A percentile compares a stretch with the other conserved stretches of the same genome.
These are phyloP conservation scores for Drosophila setifemur DNA, from an alignment of 1,140 invertebrate species.

Conservation along the genomic window DNA sequence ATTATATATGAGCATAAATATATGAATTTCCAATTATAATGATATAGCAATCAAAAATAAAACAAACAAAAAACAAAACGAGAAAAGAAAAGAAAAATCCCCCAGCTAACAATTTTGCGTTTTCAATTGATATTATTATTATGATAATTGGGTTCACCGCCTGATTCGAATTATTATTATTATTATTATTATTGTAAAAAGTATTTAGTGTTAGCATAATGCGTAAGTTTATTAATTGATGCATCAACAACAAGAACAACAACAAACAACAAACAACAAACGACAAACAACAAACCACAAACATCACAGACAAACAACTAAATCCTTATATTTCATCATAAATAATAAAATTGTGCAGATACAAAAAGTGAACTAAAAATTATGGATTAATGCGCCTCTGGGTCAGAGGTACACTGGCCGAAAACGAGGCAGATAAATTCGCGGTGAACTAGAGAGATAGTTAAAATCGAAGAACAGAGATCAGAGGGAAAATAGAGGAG, in stretches of 20 bases:
- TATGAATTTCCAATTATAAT: constrained; percentile 49
- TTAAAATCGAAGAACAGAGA: neutral
- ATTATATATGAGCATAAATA: constrained; percentile 37
- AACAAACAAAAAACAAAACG: neutral
- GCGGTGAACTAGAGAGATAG: too few species aligned
- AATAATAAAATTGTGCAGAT: constrained; percentile 30
- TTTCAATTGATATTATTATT: constrained; percentile 50
- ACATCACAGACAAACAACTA: constrained; percentile 17
- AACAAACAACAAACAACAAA: constrained; percentile 21
- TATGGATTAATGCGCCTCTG: constrained; percentile 3
- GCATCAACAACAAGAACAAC: constrained; percentile 30
- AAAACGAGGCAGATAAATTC: too few species aligned
- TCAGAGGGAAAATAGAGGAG: neutral
- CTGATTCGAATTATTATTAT: constrained; percentile 41
- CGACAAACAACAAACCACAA: constrained; percentile 15
- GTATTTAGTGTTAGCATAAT: constrained; percentile 79
- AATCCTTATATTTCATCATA: constrained; percentile 48
- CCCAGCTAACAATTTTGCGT: constrained; percentile 59
- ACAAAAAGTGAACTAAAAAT: constrained; percentile 17
- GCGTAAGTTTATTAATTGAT: constrained; percentile 70
- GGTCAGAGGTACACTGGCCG: too few species aligned
- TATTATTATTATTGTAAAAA: constrained; percentile 78
- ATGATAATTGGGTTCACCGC: constrained; percentile 33
- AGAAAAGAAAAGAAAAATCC: neutral
- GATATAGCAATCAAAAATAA: constrained; percentile 37